Percentiles rank a stretch among this genome's conserved stretches.
Conservation (phyloP, 1,140 invertebrate species). For the Cotesia typhae region DNA sequence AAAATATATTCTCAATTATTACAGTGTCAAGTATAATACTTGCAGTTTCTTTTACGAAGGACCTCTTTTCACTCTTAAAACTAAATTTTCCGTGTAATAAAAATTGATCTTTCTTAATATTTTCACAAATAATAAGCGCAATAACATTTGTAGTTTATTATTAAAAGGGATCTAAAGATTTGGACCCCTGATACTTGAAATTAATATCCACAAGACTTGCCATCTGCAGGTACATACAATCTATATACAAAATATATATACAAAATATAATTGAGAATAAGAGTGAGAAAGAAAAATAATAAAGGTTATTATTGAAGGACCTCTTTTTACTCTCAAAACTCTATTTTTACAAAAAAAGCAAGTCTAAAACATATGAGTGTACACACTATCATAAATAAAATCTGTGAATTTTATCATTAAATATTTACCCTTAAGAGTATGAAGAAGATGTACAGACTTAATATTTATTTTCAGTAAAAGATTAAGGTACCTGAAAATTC, state of each 20-base stretch:
- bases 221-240: slow-evolving; percentile 30
- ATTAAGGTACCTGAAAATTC: slow-evolving; percentile 23
- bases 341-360: no score
- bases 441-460: background rate
- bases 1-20: no score
- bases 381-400: slow-evolving; percentile 23
- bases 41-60: no score
- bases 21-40: no score
- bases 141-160: no score
- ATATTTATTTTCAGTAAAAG: background rate
- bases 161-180: background rate
- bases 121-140: no score
- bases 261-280: background rate
- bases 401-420: slow-evolving; percentile 29
- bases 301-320: background rate
- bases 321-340: no score
- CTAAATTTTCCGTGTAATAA: no score
- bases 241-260: slow-evolving; percentile 4
- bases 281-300: slow-evolving; percentile 14
- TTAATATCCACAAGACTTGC: slow-evolving; percentile 37
- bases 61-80: no score
- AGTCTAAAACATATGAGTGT: background rate
- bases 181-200: slow-evolving; percentile 25
- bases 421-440: slow-evolving; percentile 32
- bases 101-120: no score